Conservation (phyloP, 1,140 invertebrate genomes). For the Drosophila sucinea region DNA sequence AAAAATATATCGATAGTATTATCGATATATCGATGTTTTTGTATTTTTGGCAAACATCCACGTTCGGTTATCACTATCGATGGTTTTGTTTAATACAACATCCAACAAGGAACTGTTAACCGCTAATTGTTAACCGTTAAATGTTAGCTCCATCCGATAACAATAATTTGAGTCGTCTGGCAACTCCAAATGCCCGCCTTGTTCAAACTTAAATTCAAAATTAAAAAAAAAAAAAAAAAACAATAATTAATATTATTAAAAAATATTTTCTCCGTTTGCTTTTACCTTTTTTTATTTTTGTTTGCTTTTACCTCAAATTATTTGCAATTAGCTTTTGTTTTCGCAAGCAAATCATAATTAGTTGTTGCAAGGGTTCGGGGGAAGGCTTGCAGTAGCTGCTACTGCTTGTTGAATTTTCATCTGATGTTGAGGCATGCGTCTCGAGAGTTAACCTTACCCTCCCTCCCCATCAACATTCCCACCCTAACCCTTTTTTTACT, state of each 20-base stretch:
- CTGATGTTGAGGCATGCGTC: constrained; percentile 40
- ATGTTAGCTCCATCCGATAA: too few species aligned
- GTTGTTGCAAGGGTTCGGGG: neutral
- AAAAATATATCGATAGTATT: too few species aligned
- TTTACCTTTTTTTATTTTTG: constrained; percentile 11
- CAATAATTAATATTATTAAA: neutral
- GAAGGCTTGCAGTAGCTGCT: neutral
- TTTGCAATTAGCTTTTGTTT: constrained; percentile 65
- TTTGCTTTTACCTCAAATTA: constrained; percentile 52
- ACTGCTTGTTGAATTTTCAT: constrained; percentile 2
- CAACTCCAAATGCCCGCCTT: neutral
- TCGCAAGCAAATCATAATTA: constrained; percentile 70
- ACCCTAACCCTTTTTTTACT: constrained; percentile 11
- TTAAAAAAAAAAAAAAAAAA: neutral
- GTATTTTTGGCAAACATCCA: too few species aligned
- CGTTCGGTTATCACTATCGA: too few species aligned
- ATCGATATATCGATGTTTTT: neutral
- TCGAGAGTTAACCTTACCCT: neutral
- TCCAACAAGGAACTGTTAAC: neutral
- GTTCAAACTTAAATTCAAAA: constrained; percentile 12
- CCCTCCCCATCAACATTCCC: neutral
- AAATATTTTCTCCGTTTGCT: neutral
- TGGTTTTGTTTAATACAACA: too few species aligned
- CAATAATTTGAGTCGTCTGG: neutral
- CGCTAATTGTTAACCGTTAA: neutral